Conservation (phyloP, 2,113 vertebrate genomes). For the Holacanthus passer region DNA sequence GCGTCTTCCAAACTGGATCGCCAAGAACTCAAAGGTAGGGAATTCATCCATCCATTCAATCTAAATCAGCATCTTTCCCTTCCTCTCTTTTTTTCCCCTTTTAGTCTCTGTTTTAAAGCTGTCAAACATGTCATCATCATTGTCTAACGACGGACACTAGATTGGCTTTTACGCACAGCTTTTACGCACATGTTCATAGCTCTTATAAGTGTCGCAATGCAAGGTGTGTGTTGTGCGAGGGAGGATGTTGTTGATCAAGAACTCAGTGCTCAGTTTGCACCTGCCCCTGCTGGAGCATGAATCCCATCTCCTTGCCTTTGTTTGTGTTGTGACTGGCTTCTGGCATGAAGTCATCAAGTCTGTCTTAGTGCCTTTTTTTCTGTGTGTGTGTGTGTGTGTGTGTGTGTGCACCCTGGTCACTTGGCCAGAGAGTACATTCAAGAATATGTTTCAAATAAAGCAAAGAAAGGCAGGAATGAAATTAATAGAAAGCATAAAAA, state of each 20-base stretch:
- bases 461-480: conserved; percentile 6
- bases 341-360: conserved; percentile 42
- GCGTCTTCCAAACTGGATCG: conserved; percentile 60
- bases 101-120: not conserved
- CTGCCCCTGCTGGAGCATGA: conserved; percentile 37
- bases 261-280: conserved; percentile 65
- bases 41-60: not conserved
- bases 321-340: conserved; percentile 8
- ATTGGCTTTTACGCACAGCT: not conserved
- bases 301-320: conserved; percentile 14
- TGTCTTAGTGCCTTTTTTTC: not conserved
- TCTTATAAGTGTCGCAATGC: conserved; percentile 47
- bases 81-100: not conserved
- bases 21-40: conserved; percentile 73
- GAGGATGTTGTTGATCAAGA: conserved; percentile 58
- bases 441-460: not conserved
- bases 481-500: not conserved
- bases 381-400: too few relatives aligned
- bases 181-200: not conserved
- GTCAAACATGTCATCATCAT: not conserved
- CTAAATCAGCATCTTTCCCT: not conserved
- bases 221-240: conserved; percentile 34
- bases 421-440: not conserved
- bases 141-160: not conserved
- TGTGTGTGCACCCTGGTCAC: not conserved